Percentiles rank a stretch among this genome's conserved stretches.
These are phyloP conservation scores for Gymnocephalus cernua DNA, from an alignment of 2,113 vertebrate species.

Conservation along the genomic window DNA sequence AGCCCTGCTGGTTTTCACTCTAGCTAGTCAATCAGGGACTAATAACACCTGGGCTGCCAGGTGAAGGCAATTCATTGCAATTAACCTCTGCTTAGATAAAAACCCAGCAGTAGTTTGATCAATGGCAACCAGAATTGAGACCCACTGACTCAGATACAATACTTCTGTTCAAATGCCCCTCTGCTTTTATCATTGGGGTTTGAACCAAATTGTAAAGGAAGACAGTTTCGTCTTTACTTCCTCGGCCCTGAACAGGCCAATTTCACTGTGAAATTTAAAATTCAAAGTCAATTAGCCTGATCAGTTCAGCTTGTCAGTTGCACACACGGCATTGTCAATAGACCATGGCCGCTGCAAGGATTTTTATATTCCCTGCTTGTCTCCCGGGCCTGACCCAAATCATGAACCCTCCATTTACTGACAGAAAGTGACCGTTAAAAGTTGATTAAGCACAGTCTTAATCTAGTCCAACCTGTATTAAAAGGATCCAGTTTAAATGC, in stretches of 20 bases:
- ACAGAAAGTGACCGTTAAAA: conserved; percentile 9
- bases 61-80: conserved; percentile 59
- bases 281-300: conserved; percentile 33
- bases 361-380: conserved; percentile 13
- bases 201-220: not conserved
- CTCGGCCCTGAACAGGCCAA: not conserved
- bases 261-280: conserved; percentile 30
- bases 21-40: conserved; percentile 8
- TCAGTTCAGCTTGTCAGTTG: conserved; percentile 31
- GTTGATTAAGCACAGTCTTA: conserved; percentile 11
- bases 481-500: not conserved
- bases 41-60: conserved; percentile 54
- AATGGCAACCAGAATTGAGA: conserved; percentile 12
- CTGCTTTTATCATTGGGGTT: not conserved
- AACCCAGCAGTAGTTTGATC: conserved; percentile 37
- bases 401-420: conserved; percentile 26
- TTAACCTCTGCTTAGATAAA: conserved; percentile 47
- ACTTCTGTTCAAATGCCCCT: not conserved
- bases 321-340: conserved; percentile 15
- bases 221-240: not conserved
- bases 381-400: not conserved
- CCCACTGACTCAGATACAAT: not conserved
- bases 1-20: conserved; percentile 28
- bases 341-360: not conserved
- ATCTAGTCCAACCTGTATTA: conserved; percentile 11